Conservation (phyloP, 1,140 invertebrate species). For the Cydia splendana region DNA sequence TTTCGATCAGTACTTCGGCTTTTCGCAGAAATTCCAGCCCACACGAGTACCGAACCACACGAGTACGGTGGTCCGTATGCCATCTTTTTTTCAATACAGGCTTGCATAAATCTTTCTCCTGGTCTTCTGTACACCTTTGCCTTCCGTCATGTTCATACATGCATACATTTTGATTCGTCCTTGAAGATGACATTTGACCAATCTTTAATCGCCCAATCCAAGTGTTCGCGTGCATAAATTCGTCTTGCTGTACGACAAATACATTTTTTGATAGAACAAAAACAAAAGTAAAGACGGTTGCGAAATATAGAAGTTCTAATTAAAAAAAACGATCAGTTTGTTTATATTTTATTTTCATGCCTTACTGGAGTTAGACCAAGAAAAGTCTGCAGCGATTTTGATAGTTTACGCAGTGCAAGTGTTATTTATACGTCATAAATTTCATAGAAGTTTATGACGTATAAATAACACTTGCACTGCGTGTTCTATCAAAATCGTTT, state of each 20-base stretch:
- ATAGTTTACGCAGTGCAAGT: too few species aligned
- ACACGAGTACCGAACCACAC: not conserved
- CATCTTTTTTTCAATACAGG: not conserved
- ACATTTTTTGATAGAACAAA: not conserved
- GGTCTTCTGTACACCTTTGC: slow-evolving; percentile 3
- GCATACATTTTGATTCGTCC: not conserved
- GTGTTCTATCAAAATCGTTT: too few species aligned
- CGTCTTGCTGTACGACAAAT: not conserved
- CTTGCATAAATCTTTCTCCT: not conserved
- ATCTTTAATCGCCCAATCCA: not conserved
- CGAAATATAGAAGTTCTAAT: not conserved
- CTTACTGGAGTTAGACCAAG: too few species aligned
- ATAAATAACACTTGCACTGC: too few species aligned
- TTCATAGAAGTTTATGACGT: too few species aligned
- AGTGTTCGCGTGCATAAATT: not conserved
- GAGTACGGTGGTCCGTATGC: too few species aligned
- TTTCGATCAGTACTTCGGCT: not conserved
- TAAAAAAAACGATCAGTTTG: not conserved
- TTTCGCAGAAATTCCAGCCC: not conserved
- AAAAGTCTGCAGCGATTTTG: too few species aligned
- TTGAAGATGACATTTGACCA: not conserved
- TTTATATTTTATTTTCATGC: not conserved
- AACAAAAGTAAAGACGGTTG: not conserved
- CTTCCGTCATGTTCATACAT: not conserved
- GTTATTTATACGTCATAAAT: too few species aligned